Evolutionary conservation across 2,797 vertebrate genomes (phyloP).

Genomic region (Arnoldichthys spilopterus): DNA sequence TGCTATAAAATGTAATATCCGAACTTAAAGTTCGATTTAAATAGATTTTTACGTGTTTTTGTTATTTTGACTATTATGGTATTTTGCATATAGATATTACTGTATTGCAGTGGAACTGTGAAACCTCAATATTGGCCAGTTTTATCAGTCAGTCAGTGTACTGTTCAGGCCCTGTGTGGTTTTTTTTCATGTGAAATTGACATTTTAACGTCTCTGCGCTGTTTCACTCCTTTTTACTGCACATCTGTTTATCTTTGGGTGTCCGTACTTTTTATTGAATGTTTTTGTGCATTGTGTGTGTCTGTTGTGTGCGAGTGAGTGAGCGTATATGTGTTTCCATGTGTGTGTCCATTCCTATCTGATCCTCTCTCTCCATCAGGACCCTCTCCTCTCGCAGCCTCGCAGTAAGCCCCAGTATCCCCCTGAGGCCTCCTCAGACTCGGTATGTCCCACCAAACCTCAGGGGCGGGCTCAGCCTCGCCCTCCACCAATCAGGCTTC

Average conservation of each 20-base stretch:
- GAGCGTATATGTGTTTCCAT: slow-evolving; percentile 46
- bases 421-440: slow-evolving; percentile 84
- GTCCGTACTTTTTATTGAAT: slow-evolving; percentile 24
- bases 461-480: slow-evolving; percentile 61
- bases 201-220: neutral
- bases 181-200: neutral
- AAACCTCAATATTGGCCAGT: neutral
- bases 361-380: slow-evolving; percentile 89
- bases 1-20: too few relatives aligned
- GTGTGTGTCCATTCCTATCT: slow-evolving; percentile 75
- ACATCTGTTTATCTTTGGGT: slow-evolving; percentile 18
- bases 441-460: slow-evolving; percentile 82
- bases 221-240: neutral
- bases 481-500: slow-evolving; percentile 59
- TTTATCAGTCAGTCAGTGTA: neutral
- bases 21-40: too few relatives aligned
- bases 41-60: neutral
- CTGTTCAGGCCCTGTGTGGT: slow-evolving; percentile 2
- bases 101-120: neutral
- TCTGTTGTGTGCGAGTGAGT: slow-evolving; percentile 26
- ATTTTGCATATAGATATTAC: neutral
- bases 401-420: slow-evolving; percentile 82
- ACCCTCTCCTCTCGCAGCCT: slow-evolving; percentile 82
- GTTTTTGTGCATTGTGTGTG: slow-evolving; percentile 31
- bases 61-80: neutral